Percentiles rank a stretch among this genome's conserved stretches.
phyloP scores from a whole-genome alignment of 2,888 invertebrate genomes.

The Hypomecis atomaria region DNA sequence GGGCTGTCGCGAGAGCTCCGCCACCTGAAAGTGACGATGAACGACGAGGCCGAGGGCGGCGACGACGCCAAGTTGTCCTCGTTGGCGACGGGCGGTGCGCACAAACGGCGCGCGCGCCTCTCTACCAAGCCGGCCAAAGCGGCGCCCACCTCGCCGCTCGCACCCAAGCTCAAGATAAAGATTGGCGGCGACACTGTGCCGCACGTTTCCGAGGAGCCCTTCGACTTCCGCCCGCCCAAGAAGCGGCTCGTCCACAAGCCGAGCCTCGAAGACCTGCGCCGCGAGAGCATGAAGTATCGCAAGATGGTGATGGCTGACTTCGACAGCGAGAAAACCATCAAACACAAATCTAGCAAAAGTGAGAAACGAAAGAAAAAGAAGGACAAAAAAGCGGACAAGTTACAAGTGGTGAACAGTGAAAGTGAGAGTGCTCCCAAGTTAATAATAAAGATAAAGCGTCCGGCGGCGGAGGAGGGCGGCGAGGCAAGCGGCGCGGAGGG shows the following conservation, averaged over 20 bases:
- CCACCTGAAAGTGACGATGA: constrained; percentile 85
- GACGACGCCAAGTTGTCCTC: constrained; percentile 69
- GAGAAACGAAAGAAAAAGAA: constrained; percentile 81
- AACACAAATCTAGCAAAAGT: constrained; percentile 70
- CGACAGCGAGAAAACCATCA: constrained; percentile 86
- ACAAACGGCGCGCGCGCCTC: constrained; percentile 68
- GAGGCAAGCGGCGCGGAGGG: constrained; percentile 51
- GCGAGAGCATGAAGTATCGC: constrained; percentile 95
- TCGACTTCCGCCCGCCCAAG: constrained; percentile 90
- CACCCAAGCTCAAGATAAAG: constrained; percentile 92
- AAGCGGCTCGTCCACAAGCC: constrained; percentile 89
- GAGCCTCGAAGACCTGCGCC: constrained; percentile 91
- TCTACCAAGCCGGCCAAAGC: constrained; percentile 59
- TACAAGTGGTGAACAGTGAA: constrained; percentile 75
- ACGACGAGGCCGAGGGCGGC: constrained; percentile 81
- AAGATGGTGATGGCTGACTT: constrained; percentile 94
- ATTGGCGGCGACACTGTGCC: constrained; percentile 86
- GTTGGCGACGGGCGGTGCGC: constrained; percentile 50
- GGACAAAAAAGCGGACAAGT: constrained; percentile 84
- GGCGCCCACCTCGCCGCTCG: constrained; percentile 68
- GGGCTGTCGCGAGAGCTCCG: constrained; percentile 86
- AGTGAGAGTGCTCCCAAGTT: constrained; percentile 89
- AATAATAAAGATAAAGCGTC: constrained; percentile 89
- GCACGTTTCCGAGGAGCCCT: constrained; percentile 78
- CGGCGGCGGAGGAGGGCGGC: constrained; percentile 62